Conservation (phyloP, 2,888 invertebrate genomes). For the Yponomeuta sedellus region DNA sequence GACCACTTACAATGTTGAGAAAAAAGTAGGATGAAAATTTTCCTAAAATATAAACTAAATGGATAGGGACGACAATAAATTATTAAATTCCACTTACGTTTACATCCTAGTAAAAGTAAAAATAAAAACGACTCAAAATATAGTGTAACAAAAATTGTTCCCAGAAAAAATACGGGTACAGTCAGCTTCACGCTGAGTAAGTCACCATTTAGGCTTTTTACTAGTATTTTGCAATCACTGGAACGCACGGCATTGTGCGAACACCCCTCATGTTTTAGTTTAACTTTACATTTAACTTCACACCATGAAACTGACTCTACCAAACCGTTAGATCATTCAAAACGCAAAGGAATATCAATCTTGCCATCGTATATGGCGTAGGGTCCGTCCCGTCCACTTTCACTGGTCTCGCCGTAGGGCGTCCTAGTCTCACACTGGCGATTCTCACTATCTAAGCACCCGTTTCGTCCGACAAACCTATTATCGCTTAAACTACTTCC, state of each 20-base stretch:
- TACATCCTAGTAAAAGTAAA: constrained; percentile 3
- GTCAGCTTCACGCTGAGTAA: background rate
- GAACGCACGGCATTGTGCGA: too few species aligned
- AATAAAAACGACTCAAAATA: constrained; percentile 16
- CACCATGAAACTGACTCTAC: background rate
- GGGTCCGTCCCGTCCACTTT: constrained; percentile 3
- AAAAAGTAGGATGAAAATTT: background rate
- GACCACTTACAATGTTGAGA: too few species aligned
- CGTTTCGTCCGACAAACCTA: background rate
- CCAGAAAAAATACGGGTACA: constrained; percentile 22
- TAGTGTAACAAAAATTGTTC: constrained; percentile 19
- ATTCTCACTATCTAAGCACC: constrained; percentile 26
- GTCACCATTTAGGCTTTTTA: too few species aligned
- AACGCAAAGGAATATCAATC: constrained; percentile 45
- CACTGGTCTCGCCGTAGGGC: constrained; percentile 21
- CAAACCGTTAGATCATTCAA: constrained; percentile 23
- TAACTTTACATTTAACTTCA: too few species aligned
- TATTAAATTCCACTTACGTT: constrained; percentile 1
- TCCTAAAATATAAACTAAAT: background rate
- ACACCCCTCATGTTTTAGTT: too few species aligned
- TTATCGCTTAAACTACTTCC: background rate
- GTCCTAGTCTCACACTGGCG: constrained; percentile 27
- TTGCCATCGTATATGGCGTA: constrained; percentile 37
- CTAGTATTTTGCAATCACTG: too few species aligned
- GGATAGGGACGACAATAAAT: background rate